A percentile compares a stretch with the other conserved stretches of the same genome.
phyloP scores from a whole-genome alignment of 2,888 invertebrate genomes.

The Dicyrtomina minuta region DNA sequence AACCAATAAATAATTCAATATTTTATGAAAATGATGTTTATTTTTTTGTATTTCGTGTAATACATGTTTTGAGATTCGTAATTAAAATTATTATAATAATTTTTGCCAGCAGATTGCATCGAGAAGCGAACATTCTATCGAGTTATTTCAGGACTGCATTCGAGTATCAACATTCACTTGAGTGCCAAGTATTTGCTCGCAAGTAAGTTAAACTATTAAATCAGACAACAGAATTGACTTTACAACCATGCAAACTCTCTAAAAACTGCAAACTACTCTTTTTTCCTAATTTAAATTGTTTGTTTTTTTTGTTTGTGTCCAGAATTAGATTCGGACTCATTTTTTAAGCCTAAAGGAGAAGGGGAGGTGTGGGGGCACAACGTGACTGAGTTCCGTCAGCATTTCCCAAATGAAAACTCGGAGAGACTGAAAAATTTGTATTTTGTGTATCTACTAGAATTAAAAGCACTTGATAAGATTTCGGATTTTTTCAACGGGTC shows the following conservation, averaged over 20 bases:
- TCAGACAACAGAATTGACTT: no score
- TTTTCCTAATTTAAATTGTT: no score
- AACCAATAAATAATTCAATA: no score
- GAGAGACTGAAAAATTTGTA: conserved; percentile 94
- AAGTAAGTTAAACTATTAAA: conserved; percentile 59
- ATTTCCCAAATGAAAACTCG: conserved; percentile 91
- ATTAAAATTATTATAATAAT: no score
- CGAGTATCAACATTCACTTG: conserved; percentile 96
- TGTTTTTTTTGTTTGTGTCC: no score
- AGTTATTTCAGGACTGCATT: conserved; percentile 93
- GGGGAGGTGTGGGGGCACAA: conserved; percentile 84
- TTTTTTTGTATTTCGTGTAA: no score
- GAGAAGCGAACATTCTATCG: conserved; percentile 97
- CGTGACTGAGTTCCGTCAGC: conserved; percentile 71
- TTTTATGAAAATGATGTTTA: no score
- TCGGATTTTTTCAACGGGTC: conserved; percentile 82
- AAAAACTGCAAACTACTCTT: no score
- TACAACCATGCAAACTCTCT: no score
- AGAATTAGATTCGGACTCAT: conserved; percentile 35
- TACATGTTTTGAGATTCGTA: no score
- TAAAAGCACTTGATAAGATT: conserved; percentile 90
- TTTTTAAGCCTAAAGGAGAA: conserved; percentile 54
- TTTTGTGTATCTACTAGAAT: conserved; percentile 90
- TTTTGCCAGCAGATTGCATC: no score
- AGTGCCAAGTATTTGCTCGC: conserved; percentile 85